Conservation (phyloP, 2,888 invertebrate species). For the Tyria jacobaeae region DNA sequence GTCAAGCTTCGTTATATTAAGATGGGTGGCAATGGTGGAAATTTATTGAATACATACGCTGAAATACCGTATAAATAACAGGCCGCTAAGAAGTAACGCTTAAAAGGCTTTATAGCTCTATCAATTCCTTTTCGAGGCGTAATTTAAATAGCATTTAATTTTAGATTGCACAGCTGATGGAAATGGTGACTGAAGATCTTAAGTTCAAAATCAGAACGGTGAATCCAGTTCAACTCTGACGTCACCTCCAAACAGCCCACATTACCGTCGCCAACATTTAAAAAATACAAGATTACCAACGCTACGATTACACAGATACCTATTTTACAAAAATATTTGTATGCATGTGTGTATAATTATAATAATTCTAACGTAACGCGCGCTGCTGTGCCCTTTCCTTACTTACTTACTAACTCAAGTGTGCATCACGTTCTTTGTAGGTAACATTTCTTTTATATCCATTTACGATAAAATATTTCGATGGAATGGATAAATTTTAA, state of each 20-base stretch:
- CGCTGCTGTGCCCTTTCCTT: slow-evolving; percentile 68
- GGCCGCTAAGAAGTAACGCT: background rate
- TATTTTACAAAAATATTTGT: slow-evolving; percentile 85
- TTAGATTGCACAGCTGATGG: background rate
- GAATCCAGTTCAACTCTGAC: background rate
- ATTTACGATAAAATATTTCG: background rate
- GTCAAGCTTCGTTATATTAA: slow-evolving; percentile 12
- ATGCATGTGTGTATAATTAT: slow-evolving; percentile 80
- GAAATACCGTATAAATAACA: background rate
- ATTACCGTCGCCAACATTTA: slow-evolving; percentile 41
- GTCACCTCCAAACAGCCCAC: slow-evolving; percentile 22
- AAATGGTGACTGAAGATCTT: background rate
- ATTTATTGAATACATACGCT: background rate
- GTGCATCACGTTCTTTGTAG: slow-evolving; percentile 28
- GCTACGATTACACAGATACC: slow-evolving; percentile 83
- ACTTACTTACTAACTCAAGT: slow-evolving; percentile 22
- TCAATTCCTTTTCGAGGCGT: slow-evolving; percentile 16
- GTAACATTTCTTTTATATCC: slow-evolving; percentile 3
- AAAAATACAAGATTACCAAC: slow-evolving; percentile 80
- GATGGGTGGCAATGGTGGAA: background rate
- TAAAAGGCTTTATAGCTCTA: slow-evolving; percentile 11
- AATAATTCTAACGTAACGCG: slow-evolving; percentile 74
- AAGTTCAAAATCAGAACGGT: background rate
- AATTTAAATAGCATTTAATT: background rate
- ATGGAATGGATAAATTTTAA: background rate